A percentile compares a stretch with the other conserved stretches of the same genome.
Conservation (phyloP, 2,113 vertebrate species). For the Brachyistius frenatus region DNA sequence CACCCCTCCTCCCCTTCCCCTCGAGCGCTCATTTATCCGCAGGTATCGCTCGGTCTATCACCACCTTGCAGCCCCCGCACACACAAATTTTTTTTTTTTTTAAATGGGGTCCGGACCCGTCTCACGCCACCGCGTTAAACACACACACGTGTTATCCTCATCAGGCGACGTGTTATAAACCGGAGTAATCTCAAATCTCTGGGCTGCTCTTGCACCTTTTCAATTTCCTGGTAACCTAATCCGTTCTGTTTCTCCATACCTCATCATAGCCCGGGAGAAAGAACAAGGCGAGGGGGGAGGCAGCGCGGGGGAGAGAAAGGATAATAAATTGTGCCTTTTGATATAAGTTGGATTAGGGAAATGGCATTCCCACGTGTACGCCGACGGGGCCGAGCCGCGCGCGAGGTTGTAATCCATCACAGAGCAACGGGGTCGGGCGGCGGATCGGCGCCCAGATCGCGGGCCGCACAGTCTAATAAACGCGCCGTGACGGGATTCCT, state of each 20-base stretch:
- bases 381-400: constrained; percentile 37
- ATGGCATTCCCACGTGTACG: constrained; percentile 51
- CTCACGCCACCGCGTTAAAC: constrained; percentile 53
- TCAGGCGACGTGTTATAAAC: constrained; percentile 65
- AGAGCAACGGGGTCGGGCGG: constrained; percentile 17
- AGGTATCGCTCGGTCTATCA: constrained; percentile 58
- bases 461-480: background rate
- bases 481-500: background rate
- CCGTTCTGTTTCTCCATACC: constrained; percentile 64
- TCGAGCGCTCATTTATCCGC: constrained; percentile 44
- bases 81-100: too few relatives aligned
- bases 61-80: constrained; percentile 33
- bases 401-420: constrained; percentile 52
- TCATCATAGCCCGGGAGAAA: constrained; percentile 64
- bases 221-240: constrained; percentile 82
- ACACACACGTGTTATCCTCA: constrained; percentile 74
- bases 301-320: constrained; percentile 20
- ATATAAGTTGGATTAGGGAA: constrained; percentile 74
- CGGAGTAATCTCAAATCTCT: constrained; percentile 72
- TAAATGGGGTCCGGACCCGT: background rate
- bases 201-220: constrained; percentile 75
- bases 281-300: background rate
- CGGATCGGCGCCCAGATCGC: constrained; percentile 14
- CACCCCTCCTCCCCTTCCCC: background rate
- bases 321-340: constrained; percentile 75